phyloP scores from a whole-genome alignment of 2,888 invertebrate species.

The Caenorhabditis sulstoni region DNA sequence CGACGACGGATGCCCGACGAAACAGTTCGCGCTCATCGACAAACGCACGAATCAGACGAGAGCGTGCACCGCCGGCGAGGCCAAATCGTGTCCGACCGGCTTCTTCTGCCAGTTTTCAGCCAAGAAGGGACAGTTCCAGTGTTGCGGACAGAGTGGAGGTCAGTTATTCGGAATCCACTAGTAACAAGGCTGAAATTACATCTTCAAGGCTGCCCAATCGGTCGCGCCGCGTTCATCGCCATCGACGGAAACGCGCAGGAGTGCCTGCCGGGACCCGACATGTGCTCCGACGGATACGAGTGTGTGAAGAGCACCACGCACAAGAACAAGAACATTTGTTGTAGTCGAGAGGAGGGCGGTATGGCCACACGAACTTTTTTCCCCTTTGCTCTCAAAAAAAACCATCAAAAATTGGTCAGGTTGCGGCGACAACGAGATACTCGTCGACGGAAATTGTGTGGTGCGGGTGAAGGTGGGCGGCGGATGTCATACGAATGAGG shows the following conservation, averaged over 20 bases:
- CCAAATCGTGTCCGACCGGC: constrained; percentile 66
- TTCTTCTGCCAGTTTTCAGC: constrained; percentile 72
- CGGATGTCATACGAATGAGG: constrained; percentile 63
- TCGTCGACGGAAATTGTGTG: constrained; percentile 64
- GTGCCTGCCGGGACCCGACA: constrained; percentile 65
- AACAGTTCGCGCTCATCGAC: constrained; percentile 67
- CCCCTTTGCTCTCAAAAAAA: no score
- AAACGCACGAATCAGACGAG: constrained; percentile 61
- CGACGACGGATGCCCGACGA: constrained; percentile 67
- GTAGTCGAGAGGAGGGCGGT: constrained; percentile 64
- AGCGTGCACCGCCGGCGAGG: constrained; percentile 69
- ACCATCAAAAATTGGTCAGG: no score
- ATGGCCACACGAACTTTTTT: no score
- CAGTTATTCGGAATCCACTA: no score
- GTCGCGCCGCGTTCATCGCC: constrained; percentile 68
- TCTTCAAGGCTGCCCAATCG: constrained; percentile 64
- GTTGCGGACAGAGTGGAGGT: constrained; percentile 71
- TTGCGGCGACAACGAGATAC: constrained; percentile 63
- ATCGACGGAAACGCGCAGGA: constrained; percentile 69
- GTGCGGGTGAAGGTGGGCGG: constrained; percentile 62
- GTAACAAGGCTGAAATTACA: not conserved
- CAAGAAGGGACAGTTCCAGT: constrained; percentile 69
- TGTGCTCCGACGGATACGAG: constrained; percentile 69
- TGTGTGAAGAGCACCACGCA: constrained; percentile 64
- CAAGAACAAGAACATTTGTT: constrained; percentile 68